Evolutionary conservation across 23 tunicate species (phyloP).

Genomic region (Clavelina lepadiformis): DNA sequence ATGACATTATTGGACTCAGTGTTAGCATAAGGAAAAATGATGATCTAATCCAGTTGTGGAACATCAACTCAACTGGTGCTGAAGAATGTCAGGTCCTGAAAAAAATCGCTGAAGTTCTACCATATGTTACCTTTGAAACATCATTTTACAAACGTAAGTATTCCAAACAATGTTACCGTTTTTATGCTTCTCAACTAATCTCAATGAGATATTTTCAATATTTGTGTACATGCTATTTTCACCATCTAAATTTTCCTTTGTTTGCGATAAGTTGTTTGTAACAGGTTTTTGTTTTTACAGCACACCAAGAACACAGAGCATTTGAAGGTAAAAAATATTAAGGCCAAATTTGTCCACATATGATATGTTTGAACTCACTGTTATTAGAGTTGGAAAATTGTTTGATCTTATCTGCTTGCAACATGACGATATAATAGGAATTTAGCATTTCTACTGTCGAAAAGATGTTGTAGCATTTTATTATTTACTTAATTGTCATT

Average conservation of each 20-base stretch:
- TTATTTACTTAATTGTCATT: too few relatives aligned
- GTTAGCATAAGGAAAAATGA: slow-evolving; percentile 85
- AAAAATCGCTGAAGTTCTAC: slow-evolving; percentile 50
- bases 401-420: too few relatives aligned
- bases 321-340: slow-evolving; percentile 46
- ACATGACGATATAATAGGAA: too few relatives aligned
- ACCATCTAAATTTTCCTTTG: too few relatives aligned
- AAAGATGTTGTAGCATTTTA: too few relatives aligned
- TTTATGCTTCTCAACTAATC: too few relatives aligned
- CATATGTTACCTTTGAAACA: slow-evolving; percentile 60
- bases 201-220: too few relatives aligned
- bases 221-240: too few relatives aligned
- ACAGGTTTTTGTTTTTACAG: slow-evolving; percentile 10
- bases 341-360: too few relatives aligned
- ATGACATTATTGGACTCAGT: slow-evolving; percentile 81
- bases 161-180: slow-evolving; percentile 1
- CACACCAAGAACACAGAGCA: slow-evolving; percentile 59
- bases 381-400: too few relatives aligned
- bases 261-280: neutral
- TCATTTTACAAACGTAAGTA: slow-evolving; percentile 77
- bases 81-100: slow-evolving; percentile 46
- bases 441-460: too few relatives aligned
- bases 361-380: too few relatives aligned
- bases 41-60: slow-evolving; percentile 89
- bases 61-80: slow-evolving; percentile 31